Evolutionary conservation across 2,113 vertebrate species (phyloP).

Genomic region (Lethenteron reissneri): DNA sequence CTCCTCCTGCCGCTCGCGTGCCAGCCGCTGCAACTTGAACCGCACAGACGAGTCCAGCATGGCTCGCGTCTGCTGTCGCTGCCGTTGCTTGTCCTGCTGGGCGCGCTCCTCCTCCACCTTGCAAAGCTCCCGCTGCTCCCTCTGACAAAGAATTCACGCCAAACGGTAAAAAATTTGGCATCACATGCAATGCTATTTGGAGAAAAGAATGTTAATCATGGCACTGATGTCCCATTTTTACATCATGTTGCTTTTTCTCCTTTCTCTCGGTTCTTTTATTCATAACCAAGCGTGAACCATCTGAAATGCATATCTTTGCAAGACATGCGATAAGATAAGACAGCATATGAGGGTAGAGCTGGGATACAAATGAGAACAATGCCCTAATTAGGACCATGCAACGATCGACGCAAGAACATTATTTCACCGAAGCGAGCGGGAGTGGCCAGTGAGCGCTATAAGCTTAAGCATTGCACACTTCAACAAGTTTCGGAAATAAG

Average conservation of each 20-base stretch:
- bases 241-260: too few species aligned
- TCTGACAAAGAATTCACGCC: slow-evolving; percentile 19
- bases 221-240: background rate
- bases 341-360: too few species aligned
- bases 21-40: slow-evolving; percentile 28
- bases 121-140: slow-evolving; percentile 21
- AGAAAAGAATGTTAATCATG: background rate
- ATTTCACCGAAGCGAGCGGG: too few species aligned
- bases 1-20: slow-evolving; percentile 29
- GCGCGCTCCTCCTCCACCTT: slow-evolving; percentile 27
- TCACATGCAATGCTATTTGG: background rate
- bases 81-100: slow-evolving; percentile 18
- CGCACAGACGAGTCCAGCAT: slow-evolving; percentile 22
- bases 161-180: background rate
- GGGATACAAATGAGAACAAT: too few species aligned
- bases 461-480: too few species aligned
- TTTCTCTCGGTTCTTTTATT: background rate
- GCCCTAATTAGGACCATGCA: too few species aligned
- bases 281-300: background rate
- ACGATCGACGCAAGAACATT: too few species aligned
- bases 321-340: too few species aligned
- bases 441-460: too few species aligned
- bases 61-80: slow-evolving; percentile 19
- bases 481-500: too few species aligned
- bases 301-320: background rate